Conservation (phyloP, 2,113 vertebrate species). For the Sula dactylatra region DNA sequence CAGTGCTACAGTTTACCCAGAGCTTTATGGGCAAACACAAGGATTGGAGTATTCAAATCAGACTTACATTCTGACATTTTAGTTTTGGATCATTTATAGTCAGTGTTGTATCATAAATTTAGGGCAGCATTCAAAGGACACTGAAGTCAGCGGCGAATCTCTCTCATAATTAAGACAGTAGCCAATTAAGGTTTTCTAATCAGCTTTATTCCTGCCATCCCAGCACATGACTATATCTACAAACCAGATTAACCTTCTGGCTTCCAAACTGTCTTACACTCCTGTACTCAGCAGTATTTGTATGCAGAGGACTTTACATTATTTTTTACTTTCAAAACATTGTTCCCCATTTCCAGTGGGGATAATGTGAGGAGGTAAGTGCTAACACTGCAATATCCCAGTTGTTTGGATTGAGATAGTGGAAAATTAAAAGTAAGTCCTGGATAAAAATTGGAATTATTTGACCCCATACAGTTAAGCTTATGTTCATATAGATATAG, state of each 20-base stretch:
- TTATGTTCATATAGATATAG: not conserved
- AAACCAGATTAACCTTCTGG: conserved; percentile 27
- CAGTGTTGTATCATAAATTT: not conserved
- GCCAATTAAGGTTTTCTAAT: conserved; percentile 22
- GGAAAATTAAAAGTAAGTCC: not conserved
- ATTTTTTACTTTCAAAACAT: not conserved
- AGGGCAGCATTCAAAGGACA: not conserved
- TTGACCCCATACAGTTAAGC: not conserved
- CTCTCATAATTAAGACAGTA: not conserved
- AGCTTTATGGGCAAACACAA: conserved; percentile 33
- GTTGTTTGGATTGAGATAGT: not conserved
- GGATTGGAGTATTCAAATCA: not conserved
- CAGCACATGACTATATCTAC: not conserved
- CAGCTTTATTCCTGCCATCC: conserved; percentile 23
- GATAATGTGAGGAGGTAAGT: not conserved
- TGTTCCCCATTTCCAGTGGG: not conserved
- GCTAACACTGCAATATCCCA: not conserved
- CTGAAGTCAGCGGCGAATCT: not conserved
- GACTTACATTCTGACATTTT: not conserved
- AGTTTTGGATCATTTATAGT: not conserved
- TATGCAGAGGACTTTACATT: not conserved
- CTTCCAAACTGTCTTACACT: not conserved
- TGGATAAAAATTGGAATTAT: not conserved
- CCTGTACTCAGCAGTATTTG: not conserved
- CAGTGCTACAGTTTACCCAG: conserved; percentile 25